Evolutionary conservation across 2,888 invertebrate species (phyloP).

Genomic region (Nemurella pictetii): DNA sequence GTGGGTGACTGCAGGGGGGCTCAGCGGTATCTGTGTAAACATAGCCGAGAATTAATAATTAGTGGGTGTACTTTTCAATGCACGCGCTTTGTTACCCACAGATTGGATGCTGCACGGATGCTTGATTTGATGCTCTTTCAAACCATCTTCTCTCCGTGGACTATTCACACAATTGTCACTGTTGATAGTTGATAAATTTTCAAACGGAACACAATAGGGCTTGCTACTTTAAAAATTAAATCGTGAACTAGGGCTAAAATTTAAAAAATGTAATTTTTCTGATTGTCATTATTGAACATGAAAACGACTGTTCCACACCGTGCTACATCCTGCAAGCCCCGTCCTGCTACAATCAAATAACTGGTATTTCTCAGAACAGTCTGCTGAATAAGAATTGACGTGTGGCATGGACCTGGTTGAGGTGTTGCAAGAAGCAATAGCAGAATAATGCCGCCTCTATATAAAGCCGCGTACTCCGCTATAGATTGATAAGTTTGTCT

Average conservation of each 20-base stretch:
- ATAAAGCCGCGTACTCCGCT: background rate
- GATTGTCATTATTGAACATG: background rate
- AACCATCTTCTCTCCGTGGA: too few species aligned
- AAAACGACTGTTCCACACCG: background rate
- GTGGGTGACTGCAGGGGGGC: background rate
- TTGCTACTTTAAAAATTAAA: background rate
- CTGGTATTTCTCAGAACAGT: background rate
- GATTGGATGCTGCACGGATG: too few species aligned
- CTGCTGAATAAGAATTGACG: background rate
- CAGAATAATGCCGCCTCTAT: background rate
- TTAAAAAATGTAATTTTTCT: background rate
- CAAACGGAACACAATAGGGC: too few species aligned
- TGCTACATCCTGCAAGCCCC: background rate
- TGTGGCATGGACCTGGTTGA: background rate
- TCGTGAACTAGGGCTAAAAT: background rate
- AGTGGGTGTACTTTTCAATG: background rate
- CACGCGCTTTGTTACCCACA: background rate
- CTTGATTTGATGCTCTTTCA: background rate
- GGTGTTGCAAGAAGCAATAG: background rate
- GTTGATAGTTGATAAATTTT: too few species aligned
- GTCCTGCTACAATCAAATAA: background rate
- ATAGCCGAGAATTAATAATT: background rate
- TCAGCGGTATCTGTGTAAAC: background rate
- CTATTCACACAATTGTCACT: too few species aligned
- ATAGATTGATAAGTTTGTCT: conserved; percentile 13